Evolutionary conservation across 1,140 invertebrate species (phyloP).

Genomic region (Ylistrum balloti): DNA sequence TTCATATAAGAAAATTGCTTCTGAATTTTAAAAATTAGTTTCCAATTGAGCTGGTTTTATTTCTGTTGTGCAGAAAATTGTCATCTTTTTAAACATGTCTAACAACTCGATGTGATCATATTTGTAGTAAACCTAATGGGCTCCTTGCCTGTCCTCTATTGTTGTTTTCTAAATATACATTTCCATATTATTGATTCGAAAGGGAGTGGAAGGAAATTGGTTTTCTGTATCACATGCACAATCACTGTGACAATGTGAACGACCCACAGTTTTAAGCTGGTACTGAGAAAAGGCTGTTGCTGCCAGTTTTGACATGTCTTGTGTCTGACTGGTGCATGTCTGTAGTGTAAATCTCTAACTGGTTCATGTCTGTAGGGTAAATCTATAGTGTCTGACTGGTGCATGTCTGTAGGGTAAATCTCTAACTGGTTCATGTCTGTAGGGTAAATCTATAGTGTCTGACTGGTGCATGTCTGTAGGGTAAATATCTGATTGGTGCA

Average conservation of each 20-base stretch:
- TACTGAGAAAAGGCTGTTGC: background rate
- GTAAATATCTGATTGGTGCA: no score
- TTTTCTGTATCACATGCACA: constrained; percentile 34
- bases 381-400: no score
- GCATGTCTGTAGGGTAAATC: no score
- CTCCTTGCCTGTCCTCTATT: background rate
- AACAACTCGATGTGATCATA: background rate
- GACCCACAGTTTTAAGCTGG: background rate
- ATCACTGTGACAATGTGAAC: background rate
- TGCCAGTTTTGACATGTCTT: background rate
- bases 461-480: no score
- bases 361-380: background rate
- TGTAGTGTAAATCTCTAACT: no score
- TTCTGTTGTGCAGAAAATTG: constrained; percentile 3
- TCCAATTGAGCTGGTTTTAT: constrained; percentile 19
- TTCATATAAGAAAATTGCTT: background rate
- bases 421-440: background rate
- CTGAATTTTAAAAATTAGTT: background rate
- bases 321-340: background rate
- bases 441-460: no score
- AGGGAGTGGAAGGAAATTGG: constrained; percentile 31
- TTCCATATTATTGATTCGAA: constrained; percentile 21
- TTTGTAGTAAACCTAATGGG: constrained; percentile 9
- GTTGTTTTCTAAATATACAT: constrained; percentile 37
- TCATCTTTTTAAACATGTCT: constrained; percentile 22